Evolutionary conservation across 2,797 vertebrate genomes (phyloP), one percentile per base, ranked within the genome.

Genomic region (Enteromius thamalakanensis): DNA sequence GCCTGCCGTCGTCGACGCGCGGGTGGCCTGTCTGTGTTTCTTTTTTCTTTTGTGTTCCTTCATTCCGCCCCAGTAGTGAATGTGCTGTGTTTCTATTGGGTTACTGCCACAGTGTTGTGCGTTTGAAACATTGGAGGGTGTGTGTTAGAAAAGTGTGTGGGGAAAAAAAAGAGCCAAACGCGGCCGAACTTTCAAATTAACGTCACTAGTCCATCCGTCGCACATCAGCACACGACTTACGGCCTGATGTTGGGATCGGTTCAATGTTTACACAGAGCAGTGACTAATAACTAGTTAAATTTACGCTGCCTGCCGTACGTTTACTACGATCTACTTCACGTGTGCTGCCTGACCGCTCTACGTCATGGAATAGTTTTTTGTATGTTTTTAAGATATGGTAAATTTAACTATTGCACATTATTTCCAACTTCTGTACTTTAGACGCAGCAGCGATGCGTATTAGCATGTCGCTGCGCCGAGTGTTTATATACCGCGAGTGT

Each of bases 201-300:
- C n/a, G 47, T 68, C 34, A 82, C 47, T 26, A 42, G 47, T 55
- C 47, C 71, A 67, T 76, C 71, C 60, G 29, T 81, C 15, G 7
- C 80, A 15, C 80, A 51, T 65, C 29, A 1, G 58, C 55, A 49
- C 69, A 74, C n/a, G 51, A 74, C n/a, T 37, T 64, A 81, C 23
- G 6, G 32, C 60, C 72, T 55, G 80, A 82, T 67, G 47, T 67
- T 76, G 70, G 60, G 71, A 75, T 67, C 60, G 65, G 60, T 75
- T 82, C 17, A 68, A 82, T 82, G 81, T 82, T 82, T 82, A 82
- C 81, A 82, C 64, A 76, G 60, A 76, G 72, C 81, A 55, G 60
- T 76, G 71, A 76, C 47, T 82, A 82, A 55, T 75, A 68, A 82
- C 71, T 82, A 29, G 71, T 71, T 76, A 76, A 82, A 81, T 58